Evolutionary conservation across 2,888 invertebrate genomes (phyloP), one percentile per base, ranked within the genome.

Genomic region (Cosmia trapezina): DNA sequence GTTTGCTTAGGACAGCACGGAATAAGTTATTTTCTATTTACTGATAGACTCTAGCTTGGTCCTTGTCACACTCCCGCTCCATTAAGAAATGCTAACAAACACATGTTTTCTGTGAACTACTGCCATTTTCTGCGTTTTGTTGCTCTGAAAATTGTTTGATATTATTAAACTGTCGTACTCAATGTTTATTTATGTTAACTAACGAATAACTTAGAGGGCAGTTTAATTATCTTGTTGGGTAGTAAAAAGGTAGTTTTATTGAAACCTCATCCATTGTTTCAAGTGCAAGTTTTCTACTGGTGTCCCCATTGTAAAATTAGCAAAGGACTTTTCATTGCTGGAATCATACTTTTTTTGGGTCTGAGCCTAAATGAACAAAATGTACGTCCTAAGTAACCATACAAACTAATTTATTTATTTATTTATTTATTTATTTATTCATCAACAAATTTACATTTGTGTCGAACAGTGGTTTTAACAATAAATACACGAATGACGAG

Each of bases 1-100:
- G 81, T 87, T 87, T 80, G 66, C 59, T 85, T 85, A 83, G 87
- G 88, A 83, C 73, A 73, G 65, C 33, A 67, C 56, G 14, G 37
- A 68, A 75, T 72, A 75, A 73, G 74, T 76, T 80, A 79, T 69
- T 79, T 80, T 76, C 47, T 86, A 71, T 87, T 83, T 82, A 66
- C 82, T 62, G 54, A 60, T 56, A 72, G 64, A 78, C 76, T 87
- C 70, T 61, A 76, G 59, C 22, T 51, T 57, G 22, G 37, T 61
- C 37, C 66, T 65, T 65, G 56, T 73, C 74, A 64, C 66, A 79
- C 65, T 41, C 51, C 33, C 37, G 83, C 49, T 33, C 80, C 59
- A 80, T 83, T 83, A 80, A 54, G 65, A 73, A 63, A 56, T 63
- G 57, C 69, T 47, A 79, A 79, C 66, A 80, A 54, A 47, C 8